Base-by-base conservation (phyloP, 2,113 vertebrate species). In the Callorhinus ursinus region DNA sequence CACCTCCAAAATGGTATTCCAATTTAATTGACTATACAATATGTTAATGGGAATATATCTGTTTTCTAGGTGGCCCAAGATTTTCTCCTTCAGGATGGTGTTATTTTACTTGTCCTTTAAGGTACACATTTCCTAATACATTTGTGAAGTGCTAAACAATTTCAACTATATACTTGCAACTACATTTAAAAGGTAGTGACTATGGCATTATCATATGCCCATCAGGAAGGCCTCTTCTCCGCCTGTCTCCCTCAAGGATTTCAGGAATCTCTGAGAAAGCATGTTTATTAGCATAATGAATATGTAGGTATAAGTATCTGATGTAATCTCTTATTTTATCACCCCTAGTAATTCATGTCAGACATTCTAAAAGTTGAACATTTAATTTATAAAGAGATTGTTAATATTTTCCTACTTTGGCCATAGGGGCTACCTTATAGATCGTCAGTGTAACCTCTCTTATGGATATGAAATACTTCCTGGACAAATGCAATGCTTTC, bases 281-380 rank as follows among this genome's bases (percentile, higher is more conserved):
- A 4, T 51, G 21, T 46, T 33, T 36, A n/a, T 51, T 51, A 67
- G 14, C 33, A 36, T 53, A 55, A 28, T 19, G 31, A 76, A 81
- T 46, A n/a, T 11, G 18, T 51, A 82, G 11, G 15, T 24, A 24
- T 36, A 19, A 76, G 86, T 90, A 11, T 88, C 11, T 55, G 19
- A 39, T 77, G 57, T 87, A 63, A 72, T 28, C 21, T 59, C 18
- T 18, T 21, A 21, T 5, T 90, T 14, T 9, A 14, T 82, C 51
- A 26, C 39, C 15, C 59, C 61, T 7, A 59, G 36, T 31, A 85
- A 76, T 93, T 93, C 39, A 95, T 55, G 4, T n/a, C 13, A 82
- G 31, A 81, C 28, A 22, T 77, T 69, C n/a, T 92, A 82, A 88
- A 93, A 88, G 26, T 33, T 89, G 76, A 92, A 91, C 24, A 61